Evolutionary conservation across 2,888 invertebrate species (phyloP).

Genomic region (Ochlodes sylvanus): DNA sequence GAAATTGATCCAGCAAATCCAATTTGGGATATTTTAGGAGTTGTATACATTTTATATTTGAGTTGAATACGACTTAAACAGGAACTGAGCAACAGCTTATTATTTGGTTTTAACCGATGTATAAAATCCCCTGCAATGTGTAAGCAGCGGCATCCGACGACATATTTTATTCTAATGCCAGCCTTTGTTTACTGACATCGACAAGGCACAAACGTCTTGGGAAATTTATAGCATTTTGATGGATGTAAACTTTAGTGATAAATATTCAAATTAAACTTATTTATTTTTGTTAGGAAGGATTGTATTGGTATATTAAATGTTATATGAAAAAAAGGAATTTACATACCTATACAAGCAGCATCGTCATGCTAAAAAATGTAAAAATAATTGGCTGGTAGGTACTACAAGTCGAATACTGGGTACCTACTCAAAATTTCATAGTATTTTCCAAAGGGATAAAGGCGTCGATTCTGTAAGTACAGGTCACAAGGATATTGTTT

Average conservation of each 20-base stretch:
- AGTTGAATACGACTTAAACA: background rate
- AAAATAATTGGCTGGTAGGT: no score
- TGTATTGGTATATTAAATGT: background rate
- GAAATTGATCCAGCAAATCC: slow-evolving; percentile 28
- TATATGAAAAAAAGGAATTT: no score
- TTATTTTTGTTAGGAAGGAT: background rate
- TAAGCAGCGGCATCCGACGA: slow-evolving; percentile 15
- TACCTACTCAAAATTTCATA: background rate
- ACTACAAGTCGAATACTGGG: no score
- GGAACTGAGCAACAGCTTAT: slow-evolving; percentile 2
- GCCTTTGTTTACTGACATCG: slow-evolving; percentile 26
- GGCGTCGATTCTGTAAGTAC: slow-evolving; percentile 41
- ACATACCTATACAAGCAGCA: no score
- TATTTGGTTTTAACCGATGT: slow-evolving; percentile 7
- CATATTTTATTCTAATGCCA: slow-evolving; percentile 33
- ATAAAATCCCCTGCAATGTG: slow-evolving; percentile 9
- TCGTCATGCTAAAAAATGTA: no score
- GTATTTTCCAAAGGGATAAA: slow-evolving; percentile 44
- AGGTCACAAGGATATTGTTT: slow-evolving; percentile 43
- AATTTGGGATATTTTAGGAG: slow-evolving; percentile 8
- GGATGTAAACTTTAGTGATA: slow-evolving; percentile 6
- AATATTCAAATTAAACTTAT: background rate
- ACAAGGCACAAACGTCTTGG: slow-evolving; percentile 23
- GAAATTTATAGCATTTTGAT: slow-evolving; percentile 27
- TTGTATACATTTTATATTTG: background rate